Evolutionary conservation across 2,888 invertebrate genomes (phyloP), one percentile per base, ranked within the genome.

Genomic region (Margaritifera margaritifera): DNA sequence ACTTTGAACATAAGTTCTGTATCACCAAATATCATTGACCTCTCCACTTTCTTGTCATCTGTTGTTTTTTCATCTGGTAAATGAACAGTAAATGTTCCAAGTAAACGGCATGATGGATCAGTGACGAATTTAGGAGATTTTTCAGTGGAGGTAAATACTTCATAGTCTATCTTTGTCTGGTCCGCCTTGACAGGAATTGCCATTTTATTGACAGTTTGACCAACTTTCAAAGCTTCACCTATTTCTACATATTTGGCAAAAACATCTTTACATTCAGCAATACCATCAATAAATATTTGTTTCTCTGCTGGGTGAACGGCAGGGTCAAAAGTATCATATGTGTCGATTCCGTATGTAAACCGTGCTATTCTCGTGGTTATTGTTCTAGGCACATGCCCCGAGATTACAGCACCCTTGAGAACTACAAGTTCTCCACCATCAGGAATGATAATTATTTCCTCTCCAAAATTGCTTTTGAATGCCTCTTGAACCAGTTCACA

Each of bases 371-470:
- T 60, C 8, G 69, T 71, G 18, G 67, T 67, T 6, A 78, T 74
- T 11, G 72, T 64, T 6, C 63, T 61, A 6, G 75, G 78, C 22
- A 64, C 65, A 50, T 78, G 78, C n/a, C 75, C 78, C 56, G 63
- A 75, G 42, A 75, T 57, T 22, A 76, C 78, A n/a, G 78, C 78
- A 6, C 75, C 78, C 60, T 74, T 78, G 15, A 78, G 55, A 15
- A 78, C 78, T 31, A 71, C 69, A 24, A 78, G 66, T 4, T 74
- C 75, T 5, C 73, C 71, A 56, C 76, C 75, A 19, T 66, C 66
- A 19, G 78, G 78, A 54, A 78, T 67, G 18, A 75, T 61, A 24
- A 66, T 24, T 25, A 63, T 52, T 62, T 54, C n/a, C n/a, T n/a
- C n/a, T n/a, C n/a, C n/a, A n/a, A n/a, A n/a, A n/a, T n/a, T n/a